Evolutionary conservation across 2,888 invertebrate genomes (phyloP).

Genomic region (Erebia epiphron): DNA sequence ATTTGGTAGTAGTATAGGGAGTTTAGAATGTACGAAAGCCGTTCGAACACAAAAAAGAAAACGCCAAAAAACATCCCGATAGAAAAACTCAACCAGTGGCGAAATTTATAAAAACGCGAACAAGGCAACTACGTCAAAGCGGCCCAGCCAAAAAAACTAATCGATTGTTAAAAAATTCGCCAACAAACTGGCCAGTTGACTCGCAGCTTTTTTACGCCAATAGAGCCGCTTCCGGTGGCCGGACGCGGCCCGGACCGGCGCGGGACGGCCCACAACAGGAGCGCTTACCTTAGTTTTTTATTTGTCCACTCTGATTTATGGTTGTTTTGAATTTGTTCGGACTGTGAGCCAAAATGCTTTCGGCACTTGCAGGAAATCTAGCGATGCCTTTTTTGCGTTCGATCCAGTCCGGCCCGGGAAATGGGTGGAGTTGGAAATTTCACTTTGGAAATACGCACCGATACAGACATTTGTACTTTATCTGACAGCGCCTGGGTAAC

Average conservation of each 20-base stretch:
- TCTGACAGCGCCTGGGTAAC: constrained; percentile 25
- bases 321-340: constrained; percentile 77
- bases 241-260: constrained; percentile 68
- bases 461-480: constrained; percentile 39
- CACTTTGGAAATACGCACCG: constrained; percentile 39
- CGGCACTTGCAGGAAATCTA: constrained; percentile 66
- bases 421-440: constrained; percentile 50
- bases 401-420: constrained; percentile 43
- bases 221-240: constrained; percentile 70
- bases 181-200: constrained; percentile 72
- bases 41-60: constrained; percentile 33
- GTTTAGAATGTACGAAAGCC: constrained; percentile 30
- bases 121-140: constrained; percentile 48
- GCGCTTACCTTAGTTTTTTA: constrained; percentile 82
- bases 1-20: constrained; percentile 20
- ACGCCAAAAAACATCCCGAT: constrained; percentile 30
- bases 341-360: constrained; percentile 70
- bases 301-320: constrained; percentile 78
- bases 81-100: constrained; percentile 41
- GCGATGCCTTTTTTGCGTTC: constrained; percentile 50
- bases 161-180: constrained; percentile 67
- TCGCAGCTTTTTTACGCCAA: constrained; percentile 76
- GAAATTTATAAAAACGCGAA: constrained; percentile 47
- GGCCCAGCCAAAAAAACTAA: constrained; percentile 65
- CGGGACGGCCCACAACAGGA: constrained; percentile 74